phyloP scores from a whole-genome alignment of 1,140 invertebrate genomes.

The Trichonephila clavata region DNA sequence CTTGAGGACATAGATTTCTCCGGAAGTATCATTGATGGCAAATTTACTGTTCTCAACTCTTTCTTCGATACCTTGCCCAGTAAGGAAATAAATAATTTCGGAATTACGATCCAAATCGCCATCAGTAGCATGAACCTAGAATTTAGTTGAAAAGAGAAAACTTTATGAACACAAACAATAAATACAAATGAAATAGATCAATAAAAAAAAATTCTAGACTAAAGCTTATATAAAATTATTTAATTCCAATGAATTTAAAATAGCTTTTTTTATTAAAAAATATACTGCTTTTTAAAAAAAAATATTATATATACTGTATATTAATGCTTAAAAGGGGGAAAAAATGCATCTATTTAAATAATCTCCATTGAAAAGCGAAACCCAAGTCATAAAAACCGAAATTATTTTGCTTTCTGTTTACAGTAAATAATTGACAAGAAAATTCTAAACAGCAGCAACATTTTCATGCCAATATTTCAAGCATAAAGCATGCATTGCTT shows the following conservation, averaged over 20 bases:
- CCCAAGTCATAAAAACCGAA: too few relatives aligned
- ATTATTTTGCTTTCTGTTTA: too few relatives aligned
- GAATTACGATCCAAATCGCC: slow-evolving; percentile 96
- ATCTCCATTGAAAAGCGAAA: too few relatives aligned
- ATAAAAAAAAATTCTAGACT: too few relatives aligned
- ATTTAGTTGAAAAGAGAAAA: background rate
- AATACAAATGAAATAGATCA: background rate
- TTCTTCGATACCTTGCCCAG: slow-evolving; percentile 95
- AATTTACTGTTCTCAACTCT: slow-evolving; percentile 97
- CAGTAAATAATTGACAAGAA: background rate
- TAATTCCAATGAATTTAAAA: too few relatives aligned
- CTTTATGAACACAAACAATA: background rate
- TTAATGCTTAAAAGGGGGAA: too few relatives aligned
- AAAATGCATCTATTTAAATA: background rate
- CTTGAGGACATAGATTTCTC: slow-evolving; percentile 91
- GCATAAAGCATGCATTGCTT: background rate
- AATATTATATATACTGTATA: too few relatives aligned
- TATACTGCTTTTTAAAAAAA: too few relatives aligned
- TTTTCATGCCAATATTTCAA: background rate
- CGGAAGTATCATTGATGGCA: slow-evolving; percentile 95
- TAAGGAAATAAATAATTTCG: slow-evolving; percentile 97
- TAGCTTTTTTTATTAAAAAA: too few relatives aligned
- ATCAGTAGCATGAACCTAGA: slow-evolving; percentile 95
- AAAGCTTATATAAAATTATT: too few relatives aligned
- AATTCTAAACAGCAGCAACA: background rate